Percentiles rank a stretch among this genome's conserved stretches.
Evolutionary conservation across 2,888 invertebrate genomes (phyloP).

Genomic region (Netelia virgata): DNA sequence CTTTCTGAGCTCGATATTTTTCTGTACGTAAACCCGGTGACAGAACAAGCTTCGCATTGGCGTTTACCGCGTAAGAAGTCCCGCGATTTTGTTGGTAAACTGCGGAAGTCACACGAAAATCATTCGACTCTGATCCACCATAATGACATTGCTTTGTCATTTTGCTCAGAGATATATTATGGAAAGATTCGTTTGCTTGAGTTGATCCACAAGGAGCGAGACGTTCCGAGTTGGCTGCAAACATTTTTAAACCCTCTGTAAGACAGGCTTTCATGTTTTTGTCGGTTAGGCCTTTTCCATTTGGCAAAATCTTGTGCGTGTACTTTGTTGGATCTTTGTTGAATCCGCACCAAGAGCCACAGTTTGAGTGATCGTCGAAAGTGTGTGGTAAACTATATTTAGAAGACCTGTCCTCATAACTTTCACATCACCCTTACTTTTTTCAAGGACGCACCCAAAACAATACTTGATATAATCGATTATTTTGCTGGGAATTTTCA

Average conservation of each 20-base stretch:
- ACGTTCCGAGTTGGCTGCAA: constrained; percentile 53
- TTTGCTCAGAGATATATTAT: constrained; percentile 52
- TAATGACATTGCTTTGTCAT: constrained; percentile 56
- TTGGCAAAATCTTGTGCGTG: constrained; percentile 47
- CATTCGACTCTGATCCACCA: constrained; percentile 53
- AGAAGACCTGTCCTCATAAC: constrained; percentile 57
- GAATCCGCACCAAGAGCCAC: constrained; percentile 69
- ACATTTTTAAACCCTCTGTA: constrained; percentile 20
- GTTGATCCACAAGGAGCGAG: constrained; percentile 63
- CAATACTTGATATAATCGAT: constrained; percentile 71
- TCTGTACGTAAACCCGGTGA: constrained; percentile 42
- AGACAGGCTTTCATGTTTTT: constrained; percentile 12
- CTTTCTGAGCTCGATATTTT: constrained; percentile 39
- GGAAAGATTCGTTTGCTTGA: constrained; percentile 61
- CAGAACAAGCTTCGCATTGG: constrained; percentile 28
- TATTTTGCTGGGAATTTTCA: constrained; percentile 45
- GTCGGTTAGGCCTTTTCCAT: constrained; percentile 38
- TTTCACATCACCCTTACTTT: constrained; percentile 58
- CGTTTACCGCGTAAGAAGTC: constrained; percentile 14
- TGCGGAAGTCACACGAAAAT: constrained; percentile 56
- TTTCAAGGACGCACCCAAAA: constrained; percentile 62
- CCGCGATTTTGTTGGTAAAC: constrained; percentile 59
- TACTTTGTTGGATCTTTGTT: constrained; percentile 59
- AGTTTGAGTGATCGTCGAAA: constrained; percentile 68
- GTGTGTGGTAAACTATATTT: constrained; percentile 70